A percentile compares a stretch with the other conserved stretches of the same genome.
These are phyloP conservation scores for Choristoneura rosaceana DNA, from an alignment of 2,888 invertebrate genomes.

Conservation along the genomic window DNA sequence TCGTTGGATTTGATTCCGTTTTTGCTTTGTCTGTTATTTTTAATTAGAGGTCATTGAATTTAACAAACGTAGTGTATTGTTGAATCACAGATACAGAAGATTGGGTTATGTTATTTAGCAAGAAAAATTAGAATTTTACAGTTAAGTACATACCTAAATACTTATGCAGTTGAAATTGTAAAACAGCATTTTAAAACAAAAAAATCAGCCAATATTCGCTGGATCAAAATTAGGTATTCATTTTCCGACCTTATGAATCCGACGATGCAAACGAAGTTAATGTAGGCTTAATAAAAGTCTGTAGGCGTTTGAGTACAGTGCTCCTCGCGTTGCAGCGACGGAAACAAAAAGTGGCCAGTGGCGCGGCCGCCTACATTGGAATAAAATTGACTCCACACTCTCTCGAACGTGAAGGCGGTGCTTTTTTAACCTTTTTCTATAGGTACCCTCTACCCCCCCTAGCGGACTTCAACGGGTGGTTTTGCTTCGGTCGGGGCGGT, in stretches of 20 bases:
- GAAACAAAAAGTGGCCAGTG: slow-evolving; percentile 83
- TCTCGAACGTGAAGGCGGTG: slow-evolving; percentile 82
- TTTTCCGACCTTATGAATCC: slow-evolving; percentile 43
- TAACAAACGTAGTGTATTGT: neutral
- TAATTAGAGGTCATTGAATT: slow-evolving; percentile 61
- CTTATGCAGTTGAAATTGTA: no score
- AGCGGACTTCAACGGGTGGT: slow-evolving; percentile 83
- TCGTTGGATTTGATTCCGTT: slow-evolving; percentile 76
- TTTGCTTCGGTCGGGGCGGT: slow-evolving; percentile 82
- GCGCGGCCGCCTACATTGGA: slow-evolving; percentile 85
- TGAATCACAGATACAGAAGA: neutral
- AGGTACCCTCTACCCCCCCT: slow-evolving; percentile 60
- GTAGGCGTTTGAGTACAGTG: slow-evolving; percentile 83
- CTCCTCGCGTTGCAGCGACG: slow-evolving; percentile 82
- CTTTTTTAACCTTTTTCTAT: slow-evolving; percentile 78
- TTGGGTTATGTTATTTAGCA: no score
- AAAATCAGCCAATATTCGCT: neutral
- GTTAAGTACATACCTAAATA: no score
- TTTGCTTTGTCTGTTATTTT: slow-evolving; percentile 65
- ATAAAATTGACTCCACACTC: slow-evolving; percentile 86
- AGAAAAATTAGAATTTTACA: no score
- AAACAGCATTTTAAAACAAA: no score
- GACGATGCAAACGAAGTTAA: slow-evolving; percentile 54
- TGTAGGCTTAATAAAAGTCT: slow-evolving; percentile 80
- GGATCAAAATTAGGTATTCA: slow-evolving; percentile 31